A percentile compares a stretch with the other conserved stretches of the same genome.
These are phyloP conservation scores for Apotomis capreana DNA, from an alignment of 2,888 invertebrate species.

Conservation along the genomic window DNA sequence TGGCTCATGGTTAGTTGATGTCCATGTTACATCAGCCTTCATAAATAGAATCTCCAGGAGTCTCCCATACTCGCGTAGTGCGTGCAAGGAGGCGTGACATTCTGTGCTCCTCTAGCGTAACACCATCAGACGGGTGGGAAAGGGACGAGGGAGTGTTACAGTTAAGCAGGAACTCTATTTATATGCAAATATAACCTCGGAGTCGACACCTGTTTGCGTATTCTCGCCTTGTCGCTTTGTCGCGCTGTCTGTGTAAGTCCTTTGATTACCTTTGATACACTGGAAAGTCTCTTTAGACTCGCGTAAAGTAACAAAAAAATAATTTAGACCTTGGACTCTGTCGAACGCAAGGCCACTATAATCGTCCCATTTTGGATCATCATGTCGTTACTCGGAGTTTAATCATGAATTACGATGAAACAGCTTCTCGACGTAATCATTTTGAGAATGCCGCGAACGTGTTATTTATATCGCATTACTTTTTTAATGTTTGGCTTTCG, in stretches of 20 bases:
- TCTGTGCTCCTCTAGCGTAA: conserved; percentile 70
- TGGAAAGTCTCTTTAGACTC: conserved; percentile 51
- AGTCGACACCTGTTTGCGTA: conserved; percentile 84
- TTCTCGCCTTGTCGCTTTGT: conserved; percentile 78
- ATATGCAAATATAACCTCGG: conserved; percentile 83
- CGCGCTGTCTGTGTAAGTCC: conserved; percentile 75
- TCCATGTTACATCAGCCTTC: conserved; percentile 75
- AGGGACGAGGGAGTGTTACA: conserved; percentile 79
- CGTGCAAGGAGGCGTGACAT: conserved; percentile 73
- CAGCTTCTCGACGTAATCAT: conserved; percentile 1
- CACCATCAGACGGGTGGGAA: conserved; percentile 67
- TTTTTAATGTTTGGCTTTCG: conserved; percentile 14
- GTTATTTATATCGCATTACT: conserved; percentile 21
- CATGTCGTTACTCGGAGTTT: conserved; percentile 4
- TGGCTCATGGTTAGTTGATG: conserved; percentile 12
- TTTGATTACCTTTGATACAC: conserved; percentile 62
- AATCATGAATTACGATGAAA: conserved; percentile 6
- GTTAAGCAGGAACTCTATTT: conserved; percentile 84
- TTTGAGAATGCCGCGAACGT: conserved; percentile 9
- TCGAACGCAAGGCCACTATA: neutral
- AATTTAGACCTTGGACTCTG: conserved; percentile 48
- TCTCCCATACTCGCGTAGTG: conserved; percentile 66
- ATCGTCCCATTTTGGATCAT: conserved; percentile 2
- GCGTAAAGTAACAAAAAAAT: conserved; percentile 46
- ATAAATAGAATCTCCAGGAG: conserved; percentile 81